Percentiles rank a stretch among this genome's conserved stretches.
These are phyloP conservation scores for Poecile montanus DNA, from an alignment of 2,797 vertebrate genomes.

Conservation along the genomic window DNA sequence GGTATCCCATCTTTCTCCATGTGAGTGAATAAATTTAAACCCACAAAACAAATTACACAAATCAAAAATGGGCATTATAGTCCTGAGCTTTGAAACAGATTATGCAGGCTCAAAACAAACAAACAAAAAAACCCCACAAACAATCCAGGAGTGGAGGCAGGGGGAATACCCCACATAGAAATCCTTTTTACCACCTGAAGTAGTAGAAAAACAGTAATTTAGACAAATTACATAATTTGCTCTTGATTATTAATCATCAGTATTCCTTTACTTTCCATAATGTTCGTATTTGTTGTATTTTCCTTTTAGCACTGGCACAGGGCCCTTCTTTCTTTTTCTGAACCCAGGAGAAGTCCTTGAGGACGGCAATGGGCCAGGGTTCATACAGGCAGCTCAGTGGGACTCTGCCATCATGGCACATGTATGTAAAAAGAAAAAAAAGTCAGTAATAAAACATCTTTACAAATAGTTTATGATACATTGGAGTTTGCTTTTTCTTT, in stretches of 20 bases:
- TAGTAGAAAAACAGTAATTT: neutral
- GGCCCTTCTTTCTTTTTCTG: neutral
- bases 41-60: neutral
- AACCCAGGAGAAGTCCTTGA: neutral
- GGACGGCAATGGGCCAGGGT: accelerated
- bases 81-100: neutral
- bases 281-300: neutral
- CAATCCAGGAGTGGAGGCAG: accelerated
- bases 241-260: neutral
- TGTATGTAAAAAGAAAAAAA: neutral
- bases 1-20: neutral
- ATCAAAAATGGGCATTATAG: neutral
- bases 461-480: neutral
- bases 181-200: neutral
- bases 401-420: neutral
- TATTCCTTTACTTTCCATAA: neutral
- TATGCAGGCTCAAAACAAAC: neutral
- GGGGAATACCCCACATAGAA: neutral
- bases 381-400: neutral
- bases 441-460: neutral
- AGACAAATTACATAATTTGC: neutral
- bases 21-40: slow-evolving; percentile 17
- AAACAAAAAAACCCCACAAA: neutral
- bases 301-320: neutral
- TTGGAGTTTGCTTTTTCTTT: neutral